phyloP scores from a whole-genome alignment of 2,888 invertebrate species.

The Dioctria rufipes region DNA sequence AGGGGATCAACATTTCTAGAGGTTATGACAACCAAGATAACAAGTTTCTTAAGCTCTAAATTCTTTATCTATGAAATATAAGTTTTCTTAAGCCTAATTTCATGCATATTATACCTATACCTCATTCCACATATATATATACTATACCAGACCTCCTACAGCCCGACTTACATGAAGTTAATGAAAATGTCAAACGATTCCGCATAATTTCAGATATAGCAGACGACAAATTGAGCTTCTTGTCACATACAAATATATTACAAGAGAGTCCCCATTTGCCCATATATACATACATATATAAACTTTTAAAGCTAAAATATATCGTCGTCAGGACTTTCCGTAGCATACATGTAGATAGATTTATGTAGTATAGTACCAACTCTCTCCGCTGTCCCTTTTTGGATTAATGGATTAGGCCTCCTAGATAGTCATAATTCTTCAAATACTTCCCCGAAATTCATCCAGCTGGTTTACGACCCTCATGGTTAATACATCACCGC shows the following conservation, averaged over 20 bases:
- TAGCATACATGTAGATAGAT: background rate
- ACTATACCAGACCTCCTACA: background rate
- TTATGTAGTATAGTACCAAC: too few species aligned
- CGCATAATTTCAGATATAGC: background rate
- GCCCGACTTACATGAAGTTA: background rate
- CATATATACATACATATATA: background rate
- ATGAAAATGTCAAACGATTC: background rate
- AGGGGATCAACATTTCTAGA: too few species aligned
- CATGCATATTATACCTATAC: too few species aligned
- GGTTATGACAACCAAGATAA: too few species aligned
- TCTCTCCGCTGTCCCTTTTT: slow-evolving; percentile 1
- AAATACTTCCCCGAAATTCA: slow-evolving; percentile 29
- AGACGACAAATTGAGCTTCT: background rate
- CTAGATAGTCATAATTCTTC: slow-evolving; percentile 36
- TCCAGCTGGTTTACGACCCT: slow-evolving; percentile 22
- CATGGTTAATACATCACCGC: slow-evolving; percentile 46
- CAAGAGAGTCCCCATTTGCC: background rate
- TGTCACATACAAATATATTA: background rate
- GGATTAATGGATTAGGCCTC: slow-evolving; percentile 38
- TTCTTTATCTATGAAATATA: too few species aligned
- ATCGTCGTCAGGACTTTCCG: background rate
- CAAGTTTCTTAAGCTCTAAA: too few species aligned
- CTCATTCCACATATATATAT: too few species aligned
- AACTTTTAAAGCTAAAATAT: background rate
- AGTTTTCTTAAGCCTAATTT: too few species aligned